phyloP scores from a whole-genome alignment of 1,140 invertebrate species.

The Zaprionus inermis region DNA sequence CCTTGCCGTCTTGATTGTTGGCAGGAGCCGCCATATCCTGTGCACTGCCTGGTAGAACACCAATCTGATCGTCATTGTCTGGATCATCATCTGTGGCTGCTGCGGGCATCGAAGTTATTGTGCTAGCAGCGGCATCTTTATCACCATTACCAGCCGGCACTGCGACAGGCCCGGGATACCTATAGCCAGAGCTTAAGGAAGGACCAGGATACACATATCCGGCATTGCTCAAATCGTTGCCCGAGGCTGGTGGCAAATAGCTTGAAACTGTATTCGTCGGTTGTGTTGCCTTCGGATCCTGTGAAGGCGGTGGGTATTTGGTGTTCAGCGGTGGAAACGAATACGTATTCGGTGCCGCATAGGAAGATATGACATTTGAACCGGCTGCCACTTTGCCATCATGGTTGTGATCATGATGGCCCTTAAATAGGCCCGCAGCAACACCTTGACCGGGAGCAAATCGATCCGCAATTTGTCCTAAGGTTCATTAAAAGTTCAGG shows the following conservation, averaged over 20 bases:
- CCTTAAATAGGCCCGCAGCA: conserved; percentile 64
- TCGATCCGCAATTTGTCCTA: conserved; percentile 63
- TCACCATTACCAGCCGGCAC: conserved; percentile 41
- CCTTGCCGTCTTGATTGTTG: conserved; percentile 49
- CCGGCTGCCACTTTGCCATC: conserved; percentile 58
- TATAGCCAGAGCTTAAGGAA: conserved; percentile 45
- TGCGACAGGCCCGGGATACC: conserved; percentile 62
- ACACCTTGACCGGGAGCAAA: conserved; percentile 74
- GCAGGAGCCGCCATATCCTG: conserved; percentile 56
- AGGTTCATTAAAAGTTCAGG: not conserved
- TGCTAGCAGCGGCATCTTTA: conserved; percentile 57
- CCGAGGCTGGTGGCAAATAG: conserved; percentile 77
- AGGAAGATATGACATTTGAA: conserved; percentile 60
- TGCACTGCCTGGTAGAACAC: conserved; percentile 75
- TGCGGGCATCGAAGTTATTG: conserved; percentile 31
- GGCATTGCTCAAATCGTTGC: conserved; percentile 47
- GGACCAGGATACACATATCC: conserved; percentile 64
- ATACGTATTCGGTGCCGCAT: conserved; percentile 64
- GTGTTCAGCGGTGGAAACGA: conserved; percentile 76
- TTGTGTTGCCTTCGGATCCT: conserved; percentile 62
- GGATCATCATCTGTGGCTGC: conserved; percentile 52
- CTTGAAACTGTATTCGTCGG: conserved; percentile 63
- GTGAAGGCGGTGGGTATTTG: conserved; percentile 67
- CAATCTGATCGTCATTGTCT: conserved; percentile 69
- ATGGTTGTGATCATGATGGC: conserved; percentile 50